phyloP scores from a whole-genome alignment of 2,888 invertebrate species.

The Aporophyla lueneburgensis region DNA sequence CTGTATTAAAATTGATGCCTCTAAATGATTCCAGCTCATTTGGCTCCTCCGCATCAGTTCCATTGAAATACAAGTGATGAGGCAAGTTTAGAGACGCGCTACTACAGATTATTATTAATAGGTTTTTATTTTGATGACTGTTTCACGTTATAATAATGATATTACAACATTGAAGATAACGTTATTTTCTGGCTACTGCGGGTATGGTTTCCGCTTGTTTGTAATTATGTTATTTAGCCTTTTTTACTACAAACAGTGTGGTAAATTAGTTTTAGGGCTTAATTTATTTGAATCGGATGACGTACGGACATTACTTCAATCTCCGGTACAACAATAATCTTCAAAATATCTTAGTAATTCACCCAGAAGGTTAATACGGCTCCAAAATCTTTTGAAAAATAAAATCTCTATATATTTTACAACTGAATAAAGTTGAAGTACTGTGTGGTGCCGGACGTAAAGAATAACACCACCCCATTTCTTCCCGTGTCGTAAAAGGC shows the following conservation, averaged over 20 bases:
- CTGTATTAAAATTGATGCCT: conserved; percentile 52
- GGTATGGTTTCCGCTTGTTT: conserved; percentile 36
- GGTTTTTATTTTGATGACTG: conserved; percentile 30
- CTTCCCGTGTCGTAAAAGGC: too few species aligned
- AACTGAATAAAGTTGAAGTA: too few species aligned
- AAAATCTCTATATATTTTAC: conserved; percentile 5
- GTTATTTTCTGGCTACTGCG: conserved; percentile 11
- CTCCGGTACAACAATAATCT: background rate
- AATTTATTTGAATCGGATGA: background rate
- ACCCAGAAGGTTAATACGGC: background rate
- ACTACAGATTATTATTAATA: conserved; percentile 32
- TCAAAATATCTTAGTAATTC: background rate
- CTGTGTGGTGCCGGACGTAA: too few species aligned
- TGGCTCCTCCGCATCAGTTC: conserved; percentile 25
- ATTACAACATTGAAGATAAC: conserved; percentile 21
- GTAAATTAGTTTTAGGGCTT: background rate
- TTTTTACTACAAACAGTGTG: background rate
- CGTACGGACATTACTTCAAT: background rate
- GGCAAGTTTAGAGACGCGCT: conserved; percentile 32
- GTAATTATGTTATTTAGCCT: conserved; percentile 9
- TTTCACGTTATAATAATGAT: conserved; percentile 27
- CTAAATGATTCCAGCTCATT: conserved; percentile 34
- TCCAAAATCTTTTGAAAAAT: background rate
- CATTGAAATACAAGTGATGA: conserved; percentile 29
- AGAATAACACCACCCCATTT: too few species aligned